Evolutionary conservation across 2,113 vertebrate genomes (phyloP), one percentile per base, ranked within the genome.

Genomic region (Urocynchramus pylzowi): DNA sequence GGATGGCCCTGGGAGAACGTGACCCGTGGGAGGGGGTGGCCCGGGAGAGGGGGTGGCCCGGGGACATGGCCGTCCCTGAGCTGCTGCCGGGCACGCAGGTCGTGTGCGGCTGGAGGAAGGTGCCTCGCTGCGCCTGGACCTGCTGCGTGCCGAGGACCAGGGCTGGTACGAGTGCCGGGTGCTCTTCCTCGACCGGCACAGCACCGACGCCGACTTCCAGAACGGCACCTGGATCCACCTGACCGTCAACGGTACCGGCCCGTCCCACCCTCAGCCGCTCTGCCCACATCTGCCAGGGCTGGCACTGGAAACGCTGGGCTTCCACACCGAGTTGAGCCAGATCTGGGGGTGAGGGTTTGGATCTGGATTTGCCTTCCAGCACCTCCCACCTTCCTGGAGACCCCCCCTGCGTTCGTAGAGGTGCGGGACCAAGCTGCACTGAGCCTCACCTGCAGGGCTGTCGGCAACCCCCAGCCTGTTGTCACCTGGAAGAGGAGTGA

Each of bases 131-230:
- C 98, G 97, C 91, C 98, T 99, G 7, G 98, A 99, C 31, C 96
- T 89, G 35, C 98, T 99, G 90, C 99, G 98, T 1, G 97, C 98
- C 1, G 98, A 99, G 94, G 99, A 99, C 73, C 99, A 99, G 90
- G 99, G 99, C 95, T 99, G 99, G 99, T 99, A 99, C 28, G 99
- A 99, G 94, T 99, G 99, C 85, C 98, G 99, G 0, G 99, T 99
- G 89, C 98, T 99, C 57, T 98, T 99, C 78, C 97, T 99, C 67
- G 99, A 99, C 94, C 98, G 96, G 45, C 98, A 98, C 94, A 98
- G 97, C 91, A 91, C 89, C 0, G 98, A 98, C 1, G 99, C 99
- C 4, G 98, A 99, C 93, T 99, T 99, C 94, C 98, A 92, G 74
- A 99, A 99, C 28, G 99, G 99, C 96, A 99, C 99, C 75, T 99